Evolutionary conservation across 2,888 invertebrate species (phyloP).

Genomic region (Scaeva pyrastri): DNA sequence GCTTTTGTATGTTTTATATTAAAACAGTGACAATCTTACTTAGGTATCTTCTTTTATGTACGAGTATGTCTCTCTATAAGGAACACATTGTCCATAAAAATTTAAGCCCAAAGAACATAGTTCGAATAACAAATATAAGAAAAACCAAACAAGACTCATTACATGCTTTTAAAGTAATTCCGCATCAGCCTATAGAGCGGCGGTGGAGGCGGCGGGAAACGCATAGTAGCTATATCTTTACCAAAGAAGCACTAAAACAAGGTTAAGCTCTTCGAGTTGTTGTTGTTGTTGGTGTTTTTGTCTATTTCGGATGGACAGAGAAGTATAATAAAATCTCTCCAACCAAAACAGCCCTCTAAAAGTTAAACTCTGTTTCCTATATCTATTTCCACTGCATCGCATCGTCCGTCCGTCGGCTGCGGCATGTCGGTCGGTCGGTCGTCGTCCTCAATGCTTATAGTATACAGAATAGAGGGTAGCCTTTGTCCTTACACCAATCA

Average conservation of each 20-base stretch:
- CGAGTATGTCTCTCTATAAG: neutral
- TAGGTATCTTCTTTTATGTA: neutral
- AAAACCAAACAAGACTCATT: constrained; percentile 38
- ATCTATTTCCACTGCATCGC: constrained; percentile 1
- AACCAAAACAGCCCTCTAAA: constrained; percentile 51
- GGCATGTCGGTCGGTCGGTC: no score
- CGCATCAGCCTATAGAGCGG: constrained; percentile 31
- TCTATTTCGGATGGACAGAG: constrained; percentile 40
- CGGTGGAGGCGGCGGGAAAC: no score
- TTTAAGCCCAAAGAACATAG: constrained; percentile 1
- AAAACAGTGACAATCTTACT: neutral
- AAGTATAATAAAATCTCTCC: constrained; percentile 65
- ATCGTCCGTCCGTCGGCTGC: neutral
- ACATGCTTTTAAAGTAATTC: constrained; percentile 71
- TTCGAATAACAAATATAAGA: constrained; percentile 10
- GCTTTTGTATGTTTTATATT: neutral
- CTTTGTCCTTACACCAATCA: constrained; percentile 26
- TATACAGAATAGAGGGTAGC: constrained; percentile 9
- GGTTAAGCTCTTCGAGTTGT: constrained; percentile 20
- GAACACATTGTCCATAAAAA: constrained; percentile 4
- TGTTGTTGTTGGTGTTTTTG: constrained; percentile 16
- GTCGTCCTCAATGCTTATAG: neutral
- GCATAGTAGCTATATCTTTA: constrained; percentile 26
- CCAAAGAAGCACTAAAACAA: constrained; percentile 14
- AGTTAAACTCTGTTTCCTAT: constrained; percentile 4